Conservation (phyloP, 2,113 vertebrate genomes). For the Ophiodon elongatus region DNA sequence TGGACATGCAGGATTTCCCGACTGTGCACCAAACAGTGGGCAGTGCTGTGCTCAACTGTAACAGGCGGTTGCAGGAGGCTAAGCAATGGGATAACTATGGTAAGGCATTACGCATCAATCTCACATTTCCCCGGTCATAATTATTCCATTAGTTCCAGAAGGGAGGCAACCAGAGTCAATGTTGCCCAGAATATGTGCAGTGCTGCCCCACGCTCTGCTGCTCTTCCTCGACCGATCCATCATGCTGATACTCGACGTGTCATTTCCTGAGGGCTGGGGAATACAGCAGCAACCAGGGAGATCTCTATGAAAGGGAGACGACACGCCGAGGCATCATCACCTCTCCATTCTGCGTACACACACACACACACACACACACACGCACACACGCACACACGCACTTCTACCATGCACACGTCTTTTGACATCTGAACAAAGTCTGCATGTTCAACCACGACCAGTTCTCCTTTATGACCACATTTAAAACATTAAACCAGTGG, state of each 20-base stretch:
- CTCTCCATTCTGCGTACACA: constrained; percentile 33
- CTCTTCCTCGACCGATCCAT: constrained; percentile 62
- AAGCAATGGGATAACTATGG: constrained; percentile 7
- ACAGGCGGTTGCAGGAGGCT: background rate
- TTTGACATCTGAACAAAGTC: constrained; percentile 43
- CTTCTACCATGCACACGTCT: constrained; percentile 19
- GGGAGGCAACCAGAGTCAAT: constrained; percentile 58
- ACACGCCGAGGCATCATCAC: constrained; percentile 58
- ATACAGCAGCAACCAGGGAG: constrained; percentile 59
- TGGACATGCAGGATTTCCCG: constrained; percentile 21
- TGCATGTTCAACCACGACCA: constrained; percentile 36
- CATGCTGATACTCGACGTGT: constrained; percentile 69
- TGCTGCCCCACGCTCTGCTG: constrained; percentile 59
- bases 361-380: background rate
- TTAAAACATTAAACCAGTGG: constrained; percentile 44
- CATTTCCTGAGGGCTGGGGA: constrained; percentile 66
- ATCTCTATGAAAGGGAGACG: constrained; percentile 57
- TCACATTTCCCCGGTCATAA: constrained; percentile 36
- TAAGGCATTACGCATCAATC: constrained; percentile 26
- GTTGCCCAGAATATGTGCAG: constrained; percentile 42
- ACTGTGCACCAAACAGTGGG: constrained; percentile 6
- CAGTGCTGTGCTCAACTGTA: too few species aligned
- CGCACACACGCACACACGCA: constrained; percentile 6
- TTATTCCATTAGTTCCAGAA: constrained; percentile 64
- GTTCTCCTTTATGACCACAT: constrained; percentile 6